phyloP scores from a whole-genome alignment of 2,888 invertebrate species.

The Eucera pruinosa region DNA sequence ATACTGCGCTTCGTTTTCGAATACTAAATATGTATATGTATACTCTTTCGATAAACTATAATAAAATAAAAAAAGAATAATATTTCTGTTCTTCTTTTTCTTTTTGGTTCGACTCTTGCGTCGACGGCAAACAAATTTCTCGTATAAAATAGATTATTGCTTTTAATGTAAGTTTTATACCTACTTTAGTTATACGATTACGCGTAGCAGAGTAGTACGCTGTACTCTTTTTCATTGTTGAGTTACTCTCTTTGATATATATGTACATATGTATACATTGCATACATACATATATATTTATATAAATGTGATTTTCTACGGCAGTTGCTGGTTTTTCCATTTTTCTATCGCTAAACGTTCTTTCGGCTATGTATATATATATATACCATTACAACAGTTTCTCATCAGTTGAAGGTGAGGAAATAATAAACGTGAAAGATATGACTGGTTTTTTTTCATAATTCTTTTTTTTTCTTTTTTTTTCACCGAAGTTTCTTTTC shows the following conservation, averaged over 20 bases:
- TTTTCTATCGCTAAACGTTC: slow-evolving; percentile 46
- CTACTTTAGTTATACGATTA: slow-evolving; percentile 63
- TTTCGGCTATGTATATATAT: slow-evolving; percentile 47
- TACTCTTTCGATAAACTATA: slow-evolving; percentile 17
- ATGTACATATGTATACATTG: too few relatives aligned
- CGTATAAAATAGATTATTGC: too few relatives aligned
- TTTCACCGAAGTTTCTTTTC: slow-evolving; percentile 63
- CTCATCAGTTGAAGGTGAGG: slow-evolving; percentile 73
- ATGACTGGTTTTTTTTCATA: slow-evolving; percentile 59
- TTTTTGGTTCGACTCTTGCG: too few relatives aligned
- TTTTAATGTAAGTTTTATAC: slow-evolving; percentile 33
- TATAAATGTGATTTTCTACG: slow-evolving; percentile 73
- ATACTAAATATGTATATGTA: slow-evolving; percentile 20
- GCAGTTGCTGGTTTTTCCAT: slow-evolving; percentile 78
- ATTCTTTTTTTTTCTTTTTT: slow-evolving; percentile 69
- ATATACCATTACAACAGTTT: too few relatives aligned
- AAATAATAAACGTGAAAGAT: slow-evolving; percentile 75
- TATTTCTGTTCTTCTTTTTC: too few relatives aligned
- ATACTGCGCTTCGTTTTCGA: slow-evolving; percentile 15
- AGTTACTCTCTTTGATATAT: too few relatives aligned
- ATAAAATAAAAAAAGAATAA: slow-evolving; percentile 13
- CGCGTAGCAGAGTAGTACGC: too few relatives aligned
- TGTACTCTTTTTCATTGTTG: slow-evolving; percentile 47
- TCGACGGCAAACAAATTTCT: too few relatives aligned
- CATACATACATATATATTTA: too few relatives aligned